Conservation (phyloP, 2,797 vertebrate species). For the Poecilia wingei region DNA sequence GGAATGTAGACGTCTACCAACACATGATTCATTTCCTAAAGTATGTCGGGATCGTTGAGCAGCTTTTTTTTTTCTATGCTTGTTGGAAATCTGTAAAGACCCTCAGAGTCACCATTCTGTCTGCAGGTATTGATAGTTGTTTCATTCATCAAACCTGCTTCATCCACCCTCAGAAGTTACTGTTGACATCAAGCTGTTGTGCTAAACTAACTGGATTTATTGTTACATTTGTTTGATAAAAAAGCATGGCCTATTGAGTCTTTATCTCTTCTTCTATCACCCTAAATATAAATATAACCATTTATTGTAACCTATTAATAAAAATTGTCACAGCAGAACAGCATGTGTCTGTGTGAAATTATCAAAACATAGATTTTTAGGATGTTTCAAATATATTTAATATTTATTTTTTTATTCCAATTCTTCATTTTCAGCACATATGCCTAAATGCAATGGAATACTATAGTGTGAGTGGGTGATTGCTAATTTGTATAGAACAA, state of each 20-base stretch:
- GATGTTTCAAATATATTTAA: not conserved
- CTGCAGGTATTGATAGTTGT: not conserved
- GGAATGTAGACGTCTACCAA: not conserved
- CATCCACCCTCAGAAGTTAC: not conserved
- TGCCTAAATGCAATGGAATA: not conserved
- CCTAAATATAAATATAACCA: not conserved
- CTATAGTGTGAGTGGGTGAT: not conserved
- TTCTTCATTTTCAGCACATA: not conserved
- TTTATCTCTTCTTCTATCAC: not conserved
- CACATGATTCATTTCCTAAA: not conserved
- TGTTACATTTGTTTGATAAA: not conserved
- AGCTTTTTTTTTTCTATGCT: not conserved
- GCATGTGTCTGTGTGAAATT: not conserved
- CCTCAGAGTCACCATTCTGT: not conserved
- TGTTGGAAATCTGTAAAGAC: constrained; percentile 1
- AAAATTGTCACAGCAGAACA: not conserved
- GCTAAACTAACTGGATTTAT: not conserved
- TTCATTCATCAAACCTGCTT: not conserved
- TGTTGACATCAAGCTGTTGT: not conserved
- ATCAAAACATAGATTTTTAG: not conserved
- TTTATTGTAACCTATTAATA: not conserved
- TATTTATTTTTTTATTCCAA: not conserved
- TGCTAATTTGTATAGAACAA: not conserved
- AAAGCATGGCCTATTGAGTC: not conserved
- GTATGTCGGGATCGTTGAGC: not conserved